Conservation (phyloP, 2,113 vertebrate genomes). For the Anguilla japonica region DNA sequence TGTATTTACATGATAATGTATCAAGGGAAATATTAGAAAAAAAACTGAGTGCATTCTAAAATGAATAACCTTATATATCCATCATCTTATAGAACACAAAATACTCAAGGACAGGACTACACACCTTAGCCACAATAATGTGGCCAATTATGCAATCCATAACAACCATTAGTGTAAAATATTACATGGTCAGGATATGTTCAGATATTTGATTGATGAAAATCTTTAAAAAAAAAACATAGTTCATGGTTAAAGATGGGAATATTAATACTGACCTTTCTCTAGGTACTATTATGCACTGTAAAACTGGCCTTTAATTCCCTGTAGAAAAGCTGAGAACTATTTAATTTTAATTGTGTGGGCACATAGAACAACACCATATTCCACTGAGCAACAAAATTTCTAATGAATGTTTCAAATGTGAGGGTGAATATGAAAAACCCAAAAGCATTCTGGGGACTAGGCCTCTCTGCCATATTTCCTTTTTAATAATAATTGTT, state of each 20-base stretch:
- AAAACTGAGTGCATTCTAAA: background rate
- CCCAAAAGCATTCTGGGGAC: slow-evolving; percentile 32
- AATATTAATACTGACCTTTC: background rate
- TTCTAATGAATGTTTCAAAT: slow-evolving; percentile 39
- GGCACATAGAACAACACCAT: background rate
- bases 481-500: slow-evolving; percentile 50
- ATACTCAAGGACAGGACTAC: background rate
- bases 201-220: background rate
- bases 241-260: background rate
- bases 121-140: background rate
- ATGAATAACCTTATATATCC: background rate
- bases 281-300: background rate
- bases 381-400: background rate
- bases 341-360: background rate
- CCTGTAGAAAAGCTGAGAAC: background rate
- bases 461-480: slow-evolving; percentile 36
- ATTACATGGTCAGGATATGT: background rate
- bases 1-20: background rate
- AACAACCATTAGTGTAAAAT: background rate
- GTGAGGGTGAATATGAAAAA: slow-evolving; percentile 35
- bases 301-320: background rate
- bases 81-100: background rate
- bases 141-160: background rate
- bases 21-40: background rate
- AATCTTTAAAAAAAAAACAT: background rate